Evolutionary conservation across 2,113 vertebrate genomes (phyloP).

Genomic region (Etheostoma cragini): DNA sequence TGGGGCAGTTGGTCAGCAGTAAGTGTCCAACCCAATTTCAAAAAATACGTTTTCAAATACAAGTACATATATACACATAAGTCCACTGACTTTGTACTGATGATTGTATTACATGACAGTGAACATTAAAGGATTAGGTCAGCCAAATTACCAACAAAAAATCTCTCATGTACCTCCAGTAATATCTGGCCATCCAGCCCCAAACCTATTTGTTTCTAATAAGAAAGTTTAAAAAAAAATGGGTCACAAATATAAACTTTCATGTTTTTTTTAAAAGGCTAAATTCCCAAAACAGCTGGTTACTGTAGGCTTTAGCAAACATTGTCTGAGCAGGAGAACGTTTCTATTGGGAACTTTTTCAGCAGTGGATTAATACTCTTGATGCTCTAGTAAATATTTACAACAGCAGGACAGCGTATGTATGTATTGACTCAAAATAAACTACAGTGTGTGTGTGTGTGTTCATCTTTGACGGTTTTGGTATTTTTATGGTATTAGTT

Average conservation of each 20-base stretch:
- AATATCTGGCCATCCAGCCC: neutral
- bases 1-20: slow-evolving; percentile 99
- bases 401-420: neutral
- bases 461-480: no score
- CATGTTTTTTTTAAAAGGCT: neutral
- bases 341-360: neutral
- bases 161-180: neutral
- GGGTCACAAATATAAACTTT: neutral
- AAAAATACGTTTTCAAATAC: slow-evolving; percentile 34
- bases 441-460: neutral
- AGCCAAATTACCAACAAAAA: neutral
- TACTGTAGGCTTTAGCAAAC: neutral
- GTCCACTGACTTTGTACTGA: neutral
- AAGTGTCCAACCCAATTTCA: slow-evolving; percentile 83
- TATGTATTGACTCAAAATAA: slow-evolving; percentile 14
- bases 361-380: neutral
- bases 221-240: neutral
- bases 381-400: neutral
- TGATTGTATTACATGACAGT: neutral
- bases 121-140: neutral
- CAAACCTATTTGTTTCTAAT: neutral
- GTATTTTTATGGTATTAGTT: no score
- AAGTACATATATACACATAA: neutral
- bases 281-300: neutral
- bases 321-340: neutral